Evolutionary conservation across 2,888 invertebrate species (phyloP).

Genomic region (Cheilosia variabilis): DNA sequence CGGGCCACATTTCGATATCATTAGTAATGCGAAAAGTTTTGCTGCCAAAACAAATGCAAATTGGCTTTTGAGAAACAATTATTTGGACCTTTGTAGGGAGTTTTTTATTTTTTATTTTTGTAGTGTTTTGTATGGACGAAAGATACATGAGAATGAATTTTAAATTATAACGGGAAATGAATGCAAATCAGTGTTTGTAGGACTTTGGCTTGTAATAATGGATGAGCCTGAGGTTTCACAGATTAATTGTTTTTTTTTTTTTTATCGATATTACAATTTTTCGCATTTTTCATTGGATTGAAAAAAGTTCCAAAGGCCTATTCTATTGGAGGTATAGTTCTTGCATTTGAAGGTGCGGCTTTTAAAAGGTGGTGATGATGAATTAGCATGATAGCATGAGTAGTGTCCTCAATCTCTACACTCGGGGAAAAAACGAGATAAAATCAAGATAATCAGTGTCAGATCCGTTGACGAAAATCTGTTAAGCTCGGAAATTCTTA

Average conservation of each 20-base stretch:
- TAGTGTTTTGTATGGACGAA: neutral
- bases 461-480: too few relatives aligned
- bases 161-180: neutral
- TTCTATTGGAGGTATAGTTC: too few relatives aligned
- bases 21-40: constrained; percentile 60
- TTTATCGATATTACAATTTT: neutral
- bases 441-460: too few relatives aligned
- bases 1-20: constrained; percentile 62
- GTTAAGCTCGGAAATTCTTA: too few relatives aligned
- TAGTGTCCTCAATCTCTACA: too few relatives aligned
- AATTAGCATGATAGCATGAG: too few relatives aligned
- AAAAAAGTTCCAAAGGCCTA: too few relatives aligned
- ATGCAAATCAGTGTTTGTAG: constrained; percentile 10
- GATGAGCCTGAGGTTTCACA: neutral
- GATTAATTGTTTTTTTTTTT: neutral
- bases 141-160: neutral
- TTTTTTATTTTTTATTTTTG: neutral
- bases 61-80: constrained; percentile 65
- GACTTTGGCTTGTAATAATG: neutral
- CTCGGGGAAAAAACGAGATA: too few relatives aligned
- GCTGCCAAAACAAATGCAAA: constrained; percentile 53
- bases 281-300: neutral
- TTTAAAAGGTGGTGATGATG: too few relatives aligned
- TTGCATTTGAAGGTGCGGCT: too few relatives aligned
- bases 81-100: constrained; percentile 30